Percentiles rank a stretch among this genome's conserved stretches.
Conservation (phyloP, 1,140 invertebrate genomes). For the Drosophila triauraria region DNA sequence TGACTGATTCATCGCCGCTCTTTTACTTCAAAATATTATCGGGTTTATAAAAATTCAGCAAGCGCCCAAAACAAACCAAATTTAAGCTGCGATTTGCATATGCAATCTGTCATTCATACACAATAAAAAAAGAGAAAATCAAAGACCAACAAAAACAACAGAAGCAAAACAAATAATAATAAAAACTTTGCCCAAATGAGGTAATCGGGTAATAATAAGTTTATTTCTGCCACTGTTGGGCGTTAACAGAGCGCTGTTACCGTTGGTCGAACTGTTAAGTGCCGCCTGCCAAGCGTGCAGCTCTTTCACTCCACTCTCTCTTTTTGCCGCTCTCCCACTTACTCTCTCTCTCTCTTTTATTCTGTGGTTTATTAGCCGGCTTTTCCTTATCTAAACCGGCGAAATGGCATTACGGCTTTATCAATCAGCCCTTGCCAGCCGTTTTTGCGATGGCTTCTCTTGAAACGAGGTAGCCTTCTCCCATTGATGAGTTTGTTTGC, state of each 20-base stretch:
- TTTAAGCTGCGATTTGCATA: conserved; percentile 19
- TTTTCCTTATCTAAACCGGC: conserved; percentile 76
- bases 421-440: conserved; percentile 25
- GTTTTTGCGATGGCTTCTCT: conserved; percentile 4
- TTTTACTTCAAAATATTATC: conserved; percentile 16
- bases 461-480: conserved; percentile 10
- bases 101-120: conserved; percentile 62
- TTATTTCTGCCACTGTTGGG: conserved; percentile 58
- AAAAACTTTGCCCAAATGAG: conserved; percentile 80
- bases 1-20: conserved; percentile 22
- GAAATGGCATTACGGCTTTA: conserved; percentile 50
- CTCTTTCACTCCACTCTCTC: conserved; percentile 12
- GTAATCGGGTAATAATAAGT: conserved; percentile 85
- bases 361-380: conserved; percentile 55
- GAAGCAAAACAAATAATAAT: conserved; percentile 54
- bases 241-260: conserved; percentile 57
- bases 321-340: conserved; percentile 14
- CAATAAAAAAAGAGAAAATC: conserved; percentile 29
- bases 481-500: conserved; percentile 7
- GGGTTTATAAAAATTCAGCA: conserved; percentile 7
- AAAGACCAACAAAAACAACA: conserved; percentile 29
- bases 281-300: conserved; percentile 5
- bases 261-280: conserved; percentile 1
- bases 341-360: conserved; percentile 17
- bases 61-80: conserved; percentile 35